Base-by-base conservation (phyloP, 2,888 invertebrate species). In the Dynastes maya region DNA sequence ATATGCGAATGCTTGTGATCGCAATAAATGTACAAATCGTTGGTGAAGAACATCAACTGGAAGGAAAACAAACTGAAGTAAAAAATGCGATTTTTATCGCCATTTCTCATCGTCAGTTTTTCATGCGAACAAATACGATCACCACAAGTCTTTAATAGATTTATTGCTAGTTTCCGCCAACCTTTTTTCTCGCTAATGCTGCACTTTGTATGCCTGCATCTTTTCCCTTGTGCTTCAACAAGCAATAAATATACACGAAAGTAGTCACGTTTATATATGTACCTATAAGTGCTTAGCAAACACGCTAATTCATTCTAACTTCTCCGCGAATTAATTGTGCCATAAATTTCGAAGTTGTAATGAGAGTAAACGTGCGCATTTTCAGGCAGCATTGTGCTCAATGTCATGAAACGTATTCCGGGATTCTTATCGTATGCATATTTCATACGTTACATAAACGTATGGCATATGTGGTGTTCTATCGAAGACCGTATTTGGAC, bases 301-400 rank as follows among this genome's bases (percentile, higher is more conserved):
- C 32, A 9, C 29, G 55, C 32, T 32, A 71, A 16, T 55, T 70
- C 53, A 55, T 22, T 37, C 71, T 53, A 71, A 71, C 45, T 67
- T 67, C 45, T 68, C 68, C 49, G 51, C 6, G 68, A 68, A 68
- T 49, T 55, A 58, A 71, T 58, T 58, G 72, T 27, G 32, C 29
- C 37, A 58, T 58, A 58, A 58, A 72, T 72, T 72, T 58, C 45
- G 6, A 40, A 72, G 51, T n/a, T 55, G 37, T 40, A 72, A 22
- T 58, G 11, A 22, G 58, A 37, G 58, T 16, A 58, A 58, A 72
- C 72, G 72, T 72, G 72, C 72, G 27, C 22, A 72, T 37, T 72
- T 58, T 58, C 72, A 72, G 72, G 72, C 72, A 72, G 8, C 72
- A 40, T 40, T 72, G 32, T 11, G 27, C 37, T 40, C 37, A 58